These are phyloP conservation scores for Dryas iulia DNA, from an alignment of 1,140 invertebrate species.

Conservation along the genomic window DNA sequence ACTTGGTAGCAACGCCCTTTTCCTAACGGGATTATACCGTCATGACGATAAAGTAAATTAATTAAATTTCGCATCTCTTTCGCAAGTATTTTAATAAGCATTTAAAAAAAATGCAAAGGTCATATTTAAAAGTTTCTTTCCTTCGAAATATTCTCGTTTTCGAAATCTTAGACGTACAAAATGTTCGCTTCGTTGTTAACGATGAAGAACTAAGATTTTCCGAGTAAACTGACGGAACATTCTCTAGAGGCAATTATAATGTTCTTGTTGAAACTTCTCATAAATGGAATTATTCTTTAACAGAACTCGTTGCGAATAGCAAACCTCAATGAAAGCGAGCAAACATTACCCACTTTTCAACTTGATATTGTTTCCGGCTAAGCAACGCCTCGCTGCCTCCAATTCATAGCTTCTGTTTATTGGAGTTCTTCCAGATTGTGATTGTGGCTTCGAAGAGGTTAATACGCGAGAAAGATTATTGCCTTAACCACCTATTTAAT, in stretches of 20 bases:
- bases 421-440: conserved; percentile 33
- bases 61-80: background rate
- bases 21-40: background rate
- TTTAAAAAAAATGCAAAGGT: background rate
- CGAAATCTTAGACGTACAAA: background rate
- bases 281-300: conserved; percentile 38
- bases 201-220: conserved; percentile 8
- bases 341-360: conserved; percentile 43
- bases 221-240: conserved; percentile 12
- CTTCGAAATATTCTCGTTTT: background rate
- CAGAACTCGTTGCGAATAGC: conserved; percentile 32
- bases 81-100: background rate
- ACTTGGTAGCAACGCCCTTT: background rate
- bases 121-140: background rate
- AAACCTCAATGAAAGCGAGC: conserved; percentile 48
- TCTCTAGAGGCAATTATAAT: conserved; percentile 17
- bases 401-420: conserved; percentile 37
- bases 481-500: background rate
- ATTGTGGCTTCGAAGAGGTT: conserved; percentile 13
- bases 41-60: background rate
- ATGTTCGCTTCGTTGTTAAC: background rate
- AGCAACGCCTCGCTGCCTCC: conserved; percentile 22
- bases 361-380: conserved; percentile 45
- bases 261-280: conserved; percentile 22
- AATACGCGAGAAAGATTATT: background rate